Evolutionary conservation across 1,140 invertebrate species (phyloP), one percentile per base, ranked within the genome.

Genomic region (Drosophila nasuta): DNA sequence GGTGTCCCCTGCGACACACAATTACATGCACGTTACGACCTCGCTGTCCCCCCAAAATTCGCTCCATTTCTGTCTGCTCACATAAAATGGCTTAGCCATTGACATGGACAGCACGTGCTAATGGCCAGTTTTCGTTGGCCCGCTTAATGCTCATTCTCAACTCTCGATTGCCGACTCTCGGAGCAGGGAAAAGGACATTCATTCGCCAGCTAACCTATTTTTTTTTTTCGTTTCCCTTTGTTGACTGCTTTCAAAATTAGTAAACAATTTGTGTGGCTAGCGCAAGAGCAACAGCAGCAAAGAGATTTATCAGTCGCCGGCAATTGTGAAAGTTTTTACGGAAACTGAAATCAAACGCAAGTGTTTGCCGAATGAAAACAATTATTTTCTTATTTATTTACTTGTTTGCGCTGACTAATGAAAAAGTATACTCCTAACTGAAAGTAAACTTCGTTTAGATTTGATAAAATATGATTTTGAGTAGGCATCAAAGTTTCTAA

Each of bases 31-130:
- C 80, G 80, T 66, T 83, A 72, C 57, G 48, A 62, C 13, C 33
- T 71, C 46, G 65, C 30, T 41, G 1, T 17, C 38, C 15, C n/a
- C 8, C 25, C 13, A n/a, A 5, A 30, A 3, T 48, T 52, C 35
- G 48, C 17, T 45, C 57, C 63, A 45, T 54, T 38, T 45, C 41
- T 10, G 8, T 41, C 38, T 20, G 8, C 28, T 43, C 60, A 13
- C 51, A 71, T 59, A 75, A 86, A 67, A 66, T 79, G 82, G 71
- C 69, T 77, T 71, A 41, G 67, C 65, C 83, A 85, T 85, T 85
- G 74, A 79, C 81, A 87, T 80, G 82, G 68, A 82, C 45, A 82
- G 77, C 83, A 87, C 83, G 83, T 87, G 79, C 80, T 83, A 82
- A 87, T 88, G 83, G 77, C 62, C 73, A 65, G 60, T 76, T 76